These are phyloP conservation scores for Mya arenaria DNA, from an alignment of 1,140 invertebrate genomes.

Conservation along the genomic window DNA sequence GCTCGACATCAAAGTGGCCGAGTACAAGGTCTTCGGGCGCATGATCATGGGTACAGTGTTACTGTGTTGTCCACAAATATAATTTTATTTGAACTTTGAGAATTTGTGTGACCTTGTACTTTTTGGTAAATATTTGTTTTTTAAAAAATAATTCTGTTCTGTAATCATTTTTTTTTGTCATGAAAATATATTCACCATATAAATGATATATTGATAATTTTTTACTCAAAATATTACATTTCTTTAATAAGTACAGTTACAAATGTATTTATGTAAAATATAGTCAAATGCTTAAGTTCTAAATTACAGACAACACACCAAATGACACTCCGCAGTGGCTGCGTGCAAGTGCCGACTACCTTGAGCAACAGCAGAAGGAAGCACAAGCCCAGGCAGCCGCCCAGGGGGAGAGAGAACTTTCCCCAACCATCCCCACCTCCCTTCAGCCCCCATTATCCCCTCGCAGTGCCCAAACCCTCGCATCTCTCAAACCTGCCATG, in stretches of 20 bases:
- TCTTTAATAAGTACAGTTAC: too few relatives aligned
- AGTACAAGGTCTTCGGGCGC: conserved; percentile 67
- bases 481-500: conserved; percentile 32
- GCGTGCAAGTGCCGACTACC: conserved; percentile 46
- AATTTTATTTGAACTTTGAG: not conserved
- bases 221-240: too few relatives aligned
- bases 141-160: too few relatives aligned
- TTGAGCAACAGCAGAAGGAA: conserved; percentile 53
- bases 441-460: conserved; percentile 30
- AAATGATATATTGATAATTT: too few relatives aligned
- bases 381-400: conserved; percentile 38
- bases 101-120: too few relatives aligned
- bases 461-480: conserved; percentile 33
- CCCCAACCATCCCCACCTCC: conserved; percentile 18
- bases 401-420: conserved; percentile 38
- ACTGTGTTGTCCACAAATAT: not conserved
- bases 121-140: too few relatives aligned
- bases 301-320: conserved; percentile 46
- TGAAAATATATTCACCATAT: too few relatives aligned
- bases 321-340: conserved; percentile 53
- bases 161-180: too few relatives aligned
- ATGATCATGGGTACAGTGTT: conserved; percentile 68
- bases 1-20: conserved; percentile 69
- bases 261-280: too few relatives aligned
- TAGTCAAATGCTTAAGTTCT: too few relatives aligned